These are phyloP conservation scores for Mesocricetus auratus DNA, from an alignment of 2,113 vertebrate genomes.

Conservation along the genomic window DNA sequence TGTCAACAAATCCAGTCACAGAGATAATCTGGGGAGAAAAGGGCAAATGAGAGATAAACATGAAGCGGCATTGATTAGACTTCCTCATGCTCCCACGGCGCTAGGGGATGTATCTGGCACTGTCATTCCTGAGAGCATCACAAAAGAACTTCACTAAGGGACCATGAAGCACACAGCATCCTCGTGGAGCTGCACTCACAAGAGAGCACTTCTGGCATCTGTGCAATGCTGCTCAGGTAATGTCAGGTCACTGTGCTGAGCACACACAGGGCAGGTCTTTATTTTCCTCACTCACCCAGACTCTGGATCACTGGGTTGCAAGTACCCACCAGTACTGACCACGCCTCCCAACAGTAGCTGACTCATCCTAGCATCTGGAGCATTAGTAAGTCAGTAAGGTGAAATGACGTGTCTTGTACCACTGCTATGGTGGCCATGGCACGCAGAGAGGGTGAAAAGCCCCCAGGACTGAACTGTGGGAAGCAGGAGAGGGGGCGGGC, in stretches of 20 bases:
- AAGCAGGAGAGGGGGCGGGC: background rate
- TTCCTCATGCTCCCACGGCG: accelerated
- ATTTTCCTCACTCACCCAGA: accelerated
- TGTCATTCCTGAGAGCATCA: background rate
- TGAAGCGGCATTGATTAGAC: accelerated
- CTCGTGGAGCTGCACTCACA: background rate
- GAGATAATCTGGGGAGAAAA: conserved; percentile 92
- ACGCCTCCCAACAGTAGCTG: background rate
- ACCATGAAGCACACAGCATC: background rate
- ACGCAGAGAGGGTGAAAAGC: background rate
- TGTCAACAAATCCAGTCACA: conserved; percentile 97
- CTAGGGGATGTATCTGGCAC: accelerated
- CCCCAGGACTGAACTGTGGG: background rate
- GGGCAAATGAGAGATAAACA: background rate
- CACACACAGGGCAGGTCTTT: accelerated
- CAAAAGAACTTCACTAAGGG: background rate
- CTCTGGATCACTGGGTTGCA: accelerated
- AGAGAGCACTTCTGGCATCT: background rate
- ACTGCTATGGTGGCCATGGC: background rate
- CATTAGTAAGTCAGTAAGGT: too few species aligned
- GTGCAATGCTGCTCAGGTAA: accelerated
- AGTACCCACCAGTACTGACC: accelerated
- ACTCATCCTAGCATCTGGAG: too few species aligned
- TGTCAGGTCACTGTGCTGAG: background rate
- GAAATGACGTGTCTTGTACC: accelerated